Evolutionary conservation across 2,797 vertebrate species (phyloP).

Genomic region (Carcharodon carcharias): DNA sequence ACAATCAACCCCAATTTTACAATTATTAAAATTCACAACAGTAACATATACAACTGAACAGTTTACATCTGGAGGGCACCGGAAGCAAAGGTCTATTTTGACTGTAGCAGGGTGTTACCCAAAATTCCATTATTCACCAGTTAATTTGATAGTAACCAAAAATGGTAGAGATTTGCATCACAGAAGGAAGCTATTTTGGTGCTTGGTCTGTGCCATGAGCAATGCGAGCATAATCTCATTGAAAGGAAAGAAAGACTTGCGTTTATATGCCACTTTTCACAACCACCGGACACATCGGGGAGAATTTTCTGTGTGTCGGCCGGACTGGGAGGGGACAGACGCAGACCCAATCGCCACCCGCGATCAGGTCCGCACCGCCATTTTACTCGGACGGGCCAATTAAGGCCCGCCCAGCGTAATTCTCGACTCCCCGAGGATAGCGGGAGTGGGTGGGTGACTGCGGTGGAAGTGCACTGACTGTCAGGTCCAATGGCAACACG

Average conservation of each 20-base stretch:
- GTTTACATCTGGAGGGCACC: not conserved
- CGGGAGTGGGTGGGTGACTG: too few relatives aligned
- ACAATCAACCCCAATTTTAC: not conserved
- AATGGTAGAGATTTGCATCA: not conserved
- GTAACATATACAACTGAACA: not conserved
- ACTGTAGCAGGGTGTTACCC: not conserved
- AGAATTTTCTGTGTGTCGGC: too few relatives aligned
- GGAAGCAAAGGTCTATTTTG: not conserved
- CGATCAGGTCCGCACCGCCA: too few relatives aligned
- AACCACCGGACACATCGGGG: too few relatives aligned
- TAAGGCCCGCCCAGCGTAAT: too few relatives aligned
- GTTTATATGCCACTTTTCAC: too few relatives aligned
- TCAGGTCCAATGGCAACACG: too few relatives aligned
- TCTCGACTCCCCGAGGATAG: too few relatives aligned
- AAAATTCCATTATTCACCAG: not conserved
- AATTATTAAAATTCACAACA: not conserved
- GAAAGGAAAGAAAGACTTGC: not conserved
- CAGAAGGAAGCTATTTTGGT: not conserved
- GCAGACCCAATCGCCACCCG: too few relatives aligned
- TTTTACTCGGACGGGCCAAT: too few relatives aligned
- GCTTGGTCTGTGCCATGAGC: not conserved
- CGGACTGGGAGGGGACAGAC: too few relatives aligned
- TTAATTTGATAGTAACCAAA: not conserved
- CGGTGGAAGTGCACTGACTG: too few relatives aligned
- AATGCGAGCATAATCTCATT: not conserved